Evolutionary conservation across 2,113 vertebrate genomes (phyloP).

Genomic region (Coracopsis vasa): DNA sequence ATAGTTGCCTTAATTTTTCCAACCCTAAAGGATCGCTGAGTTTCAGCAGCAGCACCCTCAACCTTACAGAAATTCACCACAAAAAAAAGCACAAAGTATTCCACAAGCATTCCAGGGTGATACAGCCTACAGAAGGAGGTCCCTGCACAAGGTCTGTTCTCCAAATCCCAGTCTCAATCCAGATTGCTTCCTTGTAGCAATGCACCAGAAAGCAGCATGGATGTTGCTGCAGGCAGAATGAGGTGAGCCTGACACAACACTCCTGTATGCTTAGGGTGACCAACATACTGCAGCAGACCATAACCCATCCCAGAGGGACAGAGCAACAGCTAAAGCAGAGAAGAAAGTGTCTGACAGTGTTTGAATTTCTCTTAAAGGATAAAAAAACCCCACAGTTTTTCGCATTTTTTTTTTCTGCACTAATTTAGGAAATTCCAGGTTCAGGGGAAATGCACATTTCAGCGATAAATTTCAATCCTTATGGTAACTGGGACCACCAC

Average conservation of each 20-base stretch:
- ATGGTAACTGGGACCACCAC: neutral
- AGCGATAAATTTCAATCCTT: neutral
- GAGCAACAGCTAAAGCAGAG: neutral
- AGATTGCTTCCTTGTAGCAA: neutral
- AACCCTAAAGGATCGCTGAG: neutral
- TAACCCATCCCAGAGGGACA: neutral
- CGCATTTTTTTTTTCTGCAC: neutral
- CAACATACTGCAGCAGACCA: neutral
- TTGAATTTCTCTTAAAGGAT: neutral
- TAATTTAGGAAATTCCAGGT: neutral
- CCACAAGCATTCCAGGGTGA: neutral
- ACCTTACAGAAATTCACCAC: neutral
- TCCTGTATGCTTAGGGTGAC: accelerated
- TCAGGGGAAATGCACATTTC: neutral
- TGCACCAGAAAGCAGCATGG: neutral
- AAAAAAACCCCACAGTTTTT: neutral
- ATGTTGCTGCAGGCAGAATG: neutral
- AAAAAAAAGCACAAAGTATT: accelerated
- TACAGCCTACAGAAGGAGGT: neutral
- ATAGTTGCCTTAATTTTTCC: neutral
- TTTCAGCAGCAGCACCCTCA: neutral
- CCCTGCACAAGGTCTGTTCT: neutral
- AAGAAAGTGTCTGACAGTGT: neutral
- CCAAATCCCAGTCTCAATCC: neutral
- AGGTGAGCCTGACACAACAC: neutral